These are phyloP conservation scores for Cheilosia urbana DNA, from an alignment of 2,888 invertebrate genomes.

Conservation along the genomic window DNA sequence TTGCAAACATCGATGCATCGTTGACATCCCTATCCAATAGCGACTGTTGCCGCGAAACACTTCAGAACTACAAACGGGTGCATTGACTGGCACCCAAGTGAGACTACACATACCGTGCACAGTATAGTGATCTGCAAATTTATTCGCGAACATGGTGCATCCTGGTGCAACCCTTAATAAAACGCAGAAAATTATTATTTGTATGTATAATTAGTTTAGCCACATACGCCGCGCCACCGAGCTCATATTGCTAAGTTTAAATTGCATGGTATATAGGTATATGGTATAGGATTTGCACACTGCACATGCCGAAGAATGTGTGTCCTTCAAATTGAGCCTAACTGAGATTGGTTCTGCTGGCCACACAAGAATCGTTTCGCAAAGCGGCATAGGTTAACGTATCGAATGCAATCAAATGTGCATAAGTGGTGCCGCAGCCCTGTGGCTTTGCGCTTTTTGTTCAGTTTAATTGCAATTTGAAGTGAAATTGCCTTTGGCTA, in stretches of 20 bases:
- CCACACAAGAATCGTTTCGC: conserved; percentile 13
- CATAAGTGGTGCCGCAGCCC: conserved; percentile 15
- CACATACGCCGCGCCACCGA: not conserved
- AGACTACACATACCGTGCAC: not conserved
- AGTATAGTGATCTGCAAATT: conserved; percentile 19
- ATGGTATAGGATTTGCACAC: not conserved
- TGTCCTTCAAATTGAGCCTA: not conserved
- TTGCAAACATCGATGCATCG: too few species aligned
- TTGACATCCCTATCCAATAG: too few species aligned
- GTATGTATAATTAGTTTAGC: conserved; percentile 38
- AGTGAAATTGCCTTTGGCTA: not conserved
- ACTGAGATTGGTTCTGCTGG: conserved; percentile 23
- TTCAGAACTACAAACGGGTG: conserved; percentile 18
- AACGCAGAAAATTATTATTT: conserved; percentile 45
- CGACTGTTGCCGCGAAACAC: not conserved
- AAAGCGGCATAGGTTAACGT: conserved; percentile 22
- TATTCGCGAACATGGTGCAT: conserved; percentile 37
- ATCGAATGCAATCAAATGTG: conserved; percentile 53
- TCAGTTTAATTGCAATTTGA: conserved; percentile 23
- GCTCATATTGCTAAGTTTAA: conserved; percentile 12
- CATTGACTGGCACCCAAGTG: conserved; percentile 12
- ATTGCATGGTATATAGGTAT: not conserved
- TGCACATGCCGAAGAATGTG: not conserved
- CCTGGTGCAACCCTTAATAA: conserved; percentile 30
- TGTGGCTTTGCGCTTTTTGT: conserved; percentile 8